Evolutionary conservation across 1,140 invertebrate genomes (phyloP).

Genomic region (Samia ricini): DNA sequence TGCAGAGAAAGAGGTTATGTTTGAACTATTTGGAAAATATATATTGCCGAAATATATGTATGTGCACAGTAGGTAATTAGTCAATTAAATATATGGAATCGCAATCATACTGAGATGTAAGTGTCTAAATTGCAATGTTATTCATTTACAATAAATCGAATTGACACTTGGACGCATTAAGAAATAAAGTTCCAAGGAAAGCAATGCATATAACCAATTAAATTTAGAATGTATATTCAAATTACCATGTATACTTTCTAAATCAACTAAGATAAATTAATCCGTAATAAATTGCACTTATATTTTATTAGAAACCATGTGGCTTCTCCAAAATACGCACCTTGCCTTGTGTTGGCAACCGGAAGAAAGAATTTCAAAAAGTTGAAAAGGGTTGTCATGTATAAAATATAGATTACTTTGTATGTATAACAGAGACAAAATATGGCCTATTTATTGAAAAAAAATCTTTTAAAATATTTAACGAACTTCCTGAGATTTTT

Average conservation of each 20-base stretch:
- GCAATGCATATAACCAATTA: background rate
- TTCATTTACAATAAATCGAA: background rate
- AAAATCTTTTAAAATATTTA: no score
- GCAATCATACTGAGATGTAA: background rate
- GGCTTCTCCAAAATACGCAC: slow-evolving; percentile 57
- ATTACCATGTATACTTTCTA: background rate
- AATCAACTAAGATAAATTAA: background rate
- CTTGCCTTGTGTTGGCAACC: slow-evolving; percentile 69
- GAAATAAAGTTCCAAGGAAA: background rate
- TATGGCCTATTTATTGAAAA: no score
- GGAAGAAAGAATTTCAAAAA: slow-evolving; percentile 63
- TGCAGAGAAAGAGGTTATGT: background rate
- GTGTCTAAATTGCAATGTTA: background rate
- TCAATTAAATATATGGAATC: background rate
- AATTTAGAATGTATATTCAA: background rate
- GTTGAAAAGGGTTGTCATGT: slow-evolving; percentile 16
- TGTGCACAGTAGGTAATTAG: background rate
- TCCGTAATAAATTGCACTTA: background rate
- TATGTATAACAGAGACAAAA: no score
- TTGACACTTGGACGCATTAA: background rate
- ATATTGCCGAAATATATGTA: background rate
- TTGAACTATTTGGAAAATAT: background rate
- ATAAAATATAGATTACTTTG: background rate
- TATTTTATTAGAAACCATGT: slow-evolving; percentile 47
- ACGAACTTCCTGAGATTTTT: no score